Evolutionary conservation across 92 coral and sea anemone species (phyloP), one percentile per base, ranked within the genome.

Genomic region (Zoanthus solanderi): DNA sequence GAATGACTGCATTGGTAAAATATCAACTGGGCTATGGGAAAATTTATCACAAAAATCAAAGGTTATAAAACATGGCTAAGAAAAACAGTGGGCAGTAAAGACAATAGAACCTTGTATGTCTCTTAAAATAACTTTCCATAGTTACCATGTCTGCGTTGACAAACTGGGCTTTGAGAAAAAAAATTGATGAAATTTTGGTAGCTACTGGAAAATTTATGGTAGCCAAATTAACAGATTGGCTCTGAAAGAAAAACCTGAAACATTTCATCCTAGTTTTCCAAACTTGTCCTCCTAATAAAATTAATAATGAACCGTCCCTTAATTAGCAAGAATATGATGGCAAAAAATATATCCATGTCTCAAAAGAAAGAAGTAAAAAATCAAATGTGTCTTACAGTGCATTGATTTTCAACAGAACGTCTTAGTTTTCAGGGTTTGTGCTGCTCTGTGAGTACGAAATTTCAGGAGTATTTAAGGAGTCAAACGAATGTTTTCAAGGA

Each of bases 131-230:
- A 28, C n/a, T 23, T 67, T 67, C 72, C 32, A 67, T 23, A 67
- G 32, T 23, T 23, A 23, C 1, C 0, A 30, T 67, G 32, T 67
- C 72, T 23, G 72, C 72, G n/a, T 67, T 67, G 9, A 67, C 42
- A 67, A 9, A 67, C 32, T 67, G 72, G 72, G 72, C 72, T 67
- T 67, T 67, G 72, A 23, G 72, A 67, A 67, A 67, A 67, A 67
- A 30, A 67, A 23, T 7, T 67, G 34, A 67, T 7, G 42, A 67
- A 67, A 67, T 67, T 23, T 67, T 23, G 32, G 72, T 23, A 67
- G 72, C 69, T 50, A 50, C 54, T 50, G 9, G 54, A 50, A 50
- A 50, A 50, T 6, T 7, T 50, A 50, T 50, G 54, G 54, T 6
- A 50, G 8, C 65, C 9, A 58, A 58, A 58, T 58, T 58, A 23